Conservation (phyloP, 2,797 vertebrate genomes). For the Podarcis lilfordi region DNA sequence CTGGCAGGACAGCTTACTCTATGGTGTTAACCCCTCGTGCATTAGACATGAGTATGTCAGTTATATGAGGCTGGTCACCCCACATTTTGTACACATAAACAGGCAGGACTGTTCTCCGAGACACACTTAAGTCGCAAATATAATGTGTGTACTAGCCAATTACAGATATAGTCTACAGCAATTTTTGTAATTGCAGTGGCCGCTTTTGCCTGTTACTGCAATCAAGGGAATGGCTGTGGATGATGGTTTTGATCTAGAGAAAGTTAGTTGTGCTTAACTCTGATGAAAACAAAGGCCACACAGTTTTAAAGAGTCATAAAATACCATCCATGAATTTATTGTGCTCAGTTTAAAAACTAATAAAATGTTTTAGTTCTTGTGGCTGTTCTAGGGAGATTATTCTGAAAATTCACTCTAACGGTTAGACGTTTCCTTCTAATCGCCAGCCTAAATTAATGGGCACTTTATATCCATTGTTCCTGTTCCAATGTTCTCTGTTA, state of each 20-base stretch:
- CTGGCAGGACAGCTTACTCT: too few species aligned
- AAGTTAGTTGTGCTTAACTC: conserved; percentile 15
- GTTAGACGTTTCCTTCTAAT: conserved; percentile 8
- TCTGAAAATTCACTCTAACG: conserved; percentile 15
- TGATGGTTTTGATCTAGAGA: not conserved
- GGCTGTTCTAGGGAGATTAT: conserved; percentile 4
- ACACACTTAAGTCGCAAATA: not conserved
- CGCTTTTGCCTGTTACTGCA: not conserved
- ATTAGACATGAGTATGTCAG: too few species aligned
- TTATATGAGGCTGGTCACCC: too few species aligned
- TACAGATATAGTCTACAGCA: not conserved
- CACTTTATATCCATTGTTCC: conserved; percentile 32
- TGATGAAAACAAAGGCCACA: conserved; percentile 18
- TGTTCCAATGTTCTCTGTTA: conserved; percentile 20
- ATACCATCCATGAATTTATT: conserved; percentile 4
- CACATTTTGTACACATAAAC: not conserved
- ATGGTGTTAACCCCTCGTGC: too few species aligned
- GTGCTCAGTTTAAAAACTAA: not conserved
- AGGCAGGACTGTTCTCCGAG: not conserved
- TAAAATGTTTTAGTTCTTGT: conserved; percentile 15
- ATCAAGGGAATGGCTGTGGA: not conserved
- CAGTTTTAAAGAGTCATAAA: conserved; percentile 7
- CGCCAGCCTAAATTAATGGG: conserved; percentile 23
- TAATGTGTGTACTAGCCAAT: not conserved
- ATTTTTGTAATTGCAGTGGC: not conserved